These are phyloP conservation scores for Trachelipus rathkii DNA, from an alignment of 1,140 invertebrate species.

Conservation along the genomic window DNA sequence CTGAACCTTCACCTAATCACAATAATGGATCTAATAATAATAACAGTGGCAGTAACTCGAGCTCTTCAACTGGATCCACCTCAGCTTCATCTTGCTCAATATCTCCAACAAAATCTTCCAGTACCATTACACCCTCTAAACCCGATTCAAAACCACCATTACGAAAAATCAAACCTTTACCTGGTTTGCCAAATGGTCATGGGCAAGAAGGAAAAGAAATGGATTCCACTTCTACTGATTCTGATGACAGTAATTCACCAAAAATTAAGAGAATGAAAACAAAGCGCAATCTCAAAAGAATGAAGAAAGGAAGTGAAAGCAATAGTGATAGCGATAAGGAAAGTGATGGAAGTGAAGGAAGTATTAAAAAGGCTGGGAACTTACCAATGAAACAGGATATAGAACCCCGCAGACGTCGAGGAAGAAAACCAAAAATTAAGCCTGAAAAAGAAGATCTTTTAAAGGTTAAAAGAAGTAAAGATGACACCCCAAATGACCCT, in stretches of 20 bases:
- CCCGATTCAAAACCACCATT: constrained; percentile 30
- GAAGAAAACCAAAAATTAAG: constrained; percentile 54
- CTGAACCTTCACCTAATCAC: constrained; percentile 41
- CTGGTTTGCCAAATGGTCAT: constrained; percentile 42
- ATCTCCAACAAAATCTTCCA: constrained; percentile 26
- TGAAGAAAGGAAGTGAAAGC: constrained; percentile 61
- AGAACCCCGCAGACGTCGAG: constrained; percentile 60
- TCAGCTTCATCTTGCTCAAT: constrained; percentile 35
- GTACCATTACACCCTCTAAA: constrained; percentile 19
- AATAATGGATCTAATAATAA: not conserved
- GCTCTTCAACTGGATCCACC: constrained; percentile 39
- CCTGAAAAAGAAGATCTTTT: constrained; percentile 42
- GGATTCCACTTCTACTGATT: constrained; percentile 43
- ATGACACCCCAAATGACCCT: constrained; percentile 56
- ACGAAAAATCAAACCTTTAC: constrained; percentile 30
- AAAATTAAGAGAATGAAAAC: constrained; percentile 39
- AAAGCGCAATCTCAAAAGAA: constrained; percentile 37
- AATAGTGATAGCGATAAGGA: constrained; percentile 60
- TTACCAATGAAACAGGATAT: constrained; percentile 47
- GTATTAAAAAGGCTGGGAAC: constrained; percentile 43
- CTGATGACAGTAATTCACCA: constrained; percentile 35
- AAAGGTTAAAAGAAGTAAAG: constrained; percentile 43
- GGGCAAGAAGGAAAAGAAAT: constrained; percentile 41
- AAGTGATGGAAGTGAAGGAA: constrained; percentile 58
- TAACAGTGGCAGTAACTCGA: no score